Percentiles rank a stretch among this genome's conserved stretches.
phyloP scores from a whole-genome alignment of 2,888 invertebrate species.

The Calameuta idolon region DNA sequence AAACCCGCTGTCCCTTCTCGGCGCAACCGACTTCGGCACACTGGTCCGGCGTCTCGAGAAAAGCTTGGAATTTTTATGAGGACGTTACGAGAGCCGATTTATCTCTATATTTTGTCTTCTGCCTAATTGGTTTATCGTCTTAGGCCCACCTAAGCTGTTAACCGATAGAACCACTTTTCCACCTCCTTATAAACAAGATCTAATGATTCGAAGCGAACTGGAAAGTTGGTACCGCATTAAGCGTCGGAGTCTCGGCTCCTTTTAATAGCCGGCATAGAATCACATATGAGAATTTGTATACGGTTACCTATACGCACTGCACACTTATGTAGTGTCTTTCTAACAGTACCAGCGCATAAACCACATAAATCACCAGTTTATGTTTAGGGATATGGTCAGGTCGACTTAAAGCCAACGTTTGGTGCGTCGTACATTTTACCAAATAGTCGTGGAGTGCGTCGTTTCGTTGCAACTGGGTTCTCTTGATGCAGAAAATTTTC shows the following conservation, averaged over 20 bases:
- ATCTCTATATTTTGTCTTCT: constrained; percentile 4
- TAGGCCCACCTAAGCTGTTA: too few relatives aligned
- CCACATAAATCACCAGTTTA: constrained; percentile 58
- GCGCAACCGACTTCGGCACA: not conserved
- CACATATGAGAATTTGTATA: too few relatives aligned
- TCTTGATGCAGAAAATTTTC: constrained; percentile 2
- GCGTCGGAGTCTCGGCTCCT: too few relatives aligned
- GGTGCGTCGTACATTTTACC: constrained; percentile 60
- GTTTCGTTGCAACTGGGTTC: not conserved
- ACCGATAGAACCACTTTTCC: too few relatives aligned
- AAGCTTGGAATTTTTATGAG: constrained; percentile 56
- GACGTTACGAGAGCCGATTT: constrained; percentile 44
- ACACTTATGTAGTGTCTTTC: too few relatives aligned
- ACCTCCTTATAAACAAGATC: too few relatives aligned
- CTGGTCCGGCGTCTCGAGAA: constrained; percentile 38
- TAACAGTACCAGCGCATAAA: constrained; percentile 33
- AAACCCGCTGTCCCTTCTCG: constrained; percentile 15
- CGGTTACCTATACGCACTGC: too few relatives aligned
- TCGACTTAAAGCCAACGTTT: constrained; percentile 48
- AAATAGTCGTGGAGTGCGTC: constrained; percentile 43
- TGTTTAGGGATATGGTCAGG: constrained; percentile 59
- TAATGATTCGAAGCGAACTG: too few relatives aligned
- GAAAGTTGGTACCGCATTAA: too few relatives aligned
- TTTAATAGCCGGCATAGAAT: too few relatives aligned
- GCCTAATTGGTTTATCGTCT: constrained; percentile 2